These are phyloP conservation scores for Buceros bicornis DNA, from an alignment of 2,797 vertebrate genomes.

Conservation along the genomic window DNA sequence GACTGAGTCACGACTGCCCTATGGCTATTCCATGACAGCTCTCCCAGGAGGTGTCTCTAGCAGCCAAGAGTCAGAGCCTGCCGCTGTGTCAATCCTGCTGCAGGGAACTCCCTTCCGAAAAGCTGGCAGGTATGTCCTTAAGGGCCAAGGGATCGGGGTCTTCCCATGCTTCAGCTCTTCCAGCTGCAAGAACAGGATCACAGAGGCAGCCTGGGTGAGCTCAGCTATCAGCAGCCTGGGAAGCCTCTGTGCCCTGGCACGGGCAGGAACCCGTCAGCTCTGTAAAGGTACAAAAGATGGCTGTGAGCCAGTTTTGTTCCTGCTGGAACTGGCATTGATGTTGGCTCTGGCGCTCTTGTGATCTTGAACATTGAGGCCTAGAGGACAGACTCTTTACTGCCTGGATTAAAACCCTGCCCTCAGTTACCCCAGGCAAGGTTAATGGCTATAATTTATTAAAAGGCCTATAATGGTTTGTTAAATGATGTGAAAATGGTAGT, in stretches of 20 bases:
- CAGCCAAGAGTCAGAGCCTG: slow-evolving; percentile 33
- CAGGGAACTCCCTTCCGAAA: slow-evolving; percentile 30
- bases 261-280: not conserved
- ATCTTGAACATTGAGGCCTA: slow-evolving; percentile 11
- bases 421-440: slow-evolving; percentile 24
- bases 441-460: slow-evolving; percentile 53
- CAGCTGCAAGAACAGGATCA: not conserved
- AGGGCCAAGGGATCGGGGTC: not conserved
- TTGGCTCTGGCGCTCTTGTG: not conserved
- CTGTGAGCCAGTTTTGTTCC: not conserved
- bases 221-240: not conserved
- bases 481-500: slow-evolving; percentile 49
- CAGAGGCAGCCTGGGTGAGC: not conserved
- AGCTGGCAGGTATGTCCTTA: slow-evolving; percentile 22
- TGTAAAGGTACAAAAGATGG: not conserved
- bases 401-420: slow-evolving; percentile 26
- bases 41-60: slow-evolving; percentile 34
- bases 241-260: not conserved
- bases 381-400: slow-evolving; percentile 28
- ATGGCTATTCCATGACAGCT: slow-evolving; percentile 7
- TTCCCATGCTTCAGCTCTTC: not conserved
- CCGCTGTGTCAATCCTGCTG: not conserved
- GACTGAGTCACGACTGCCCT: slow-evolving; percentile 30
- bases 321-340: slow-evolving; percentile 10
- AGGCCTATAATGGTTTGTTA: slow-evolving; percentile 49